A percentile compares a stretch with the other conserved stretches of the same genome.
Evolutionary conservation across 2,797 vertebrate species (phyloP).

Genomic region (Mormyrops attenuatus): DNA sequence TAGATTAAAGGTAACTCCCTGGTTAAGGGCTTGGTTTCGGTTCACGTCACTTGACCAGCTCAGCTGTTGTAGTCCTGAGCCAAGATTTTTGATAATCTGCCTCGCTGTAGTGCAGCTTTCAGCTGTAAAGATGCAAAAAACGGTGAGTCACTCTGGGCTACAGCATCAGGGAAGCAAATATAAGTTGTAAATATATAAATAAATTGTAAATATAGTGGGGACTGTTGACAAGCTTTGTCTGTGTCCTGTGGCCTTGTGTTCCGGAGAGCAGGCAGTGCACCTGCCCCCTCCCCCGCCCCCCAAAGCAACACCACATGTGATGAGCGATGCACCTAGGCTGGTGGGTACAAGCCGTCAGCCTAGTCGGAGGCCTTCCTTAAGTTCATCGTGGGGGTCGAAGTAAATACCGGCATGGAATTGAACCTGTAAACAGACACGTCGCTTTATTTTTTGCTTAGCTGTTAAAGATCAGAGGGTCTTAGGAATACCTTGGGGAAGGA

Average conservation of each 20-base stretch:
- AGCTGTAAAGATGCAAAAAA: not conserved
- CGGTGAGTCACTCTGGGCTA: not conserved
- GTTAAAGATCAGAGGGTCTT: conserved; percentile 16
- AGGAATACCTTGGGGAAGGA: conserved; percentile 19
- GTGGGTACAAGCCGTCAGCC: not conserved
- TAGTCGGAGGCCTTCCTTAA: not conserved
- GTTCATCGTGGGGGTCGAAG: not conserved
- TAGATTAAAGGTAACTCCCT: not conserved
- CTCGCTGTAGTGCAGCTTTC: not conserved
- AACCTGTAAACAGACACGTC: not conserved
- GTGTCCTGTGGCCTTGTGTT: not conserved
- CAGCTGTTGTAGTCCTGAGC: not conserved
- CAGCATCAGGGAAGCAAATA: not conserved
- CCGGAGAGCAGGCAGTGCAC: not conserved
- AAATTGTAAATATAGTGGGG: not conserved
- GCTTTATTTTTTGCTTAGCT: not conserved
- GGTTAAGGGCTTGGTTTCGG: not conserved
- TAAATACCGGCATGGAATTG: not conserved
- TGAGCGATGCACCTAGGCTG: not conserved
- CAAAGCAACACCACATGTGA: not conserved
- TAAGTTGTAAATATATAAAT: not conserved
- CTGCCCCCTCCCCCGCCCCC: not conserved
- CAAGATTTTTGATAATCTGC: not conserved
- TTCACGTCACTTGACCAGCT: not conserved
- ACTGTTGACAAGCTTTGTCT: not conserved